Conservation (phyloP, 53 echinoderm and acorn worm species). For the Antedon mediterranea region DNA sequence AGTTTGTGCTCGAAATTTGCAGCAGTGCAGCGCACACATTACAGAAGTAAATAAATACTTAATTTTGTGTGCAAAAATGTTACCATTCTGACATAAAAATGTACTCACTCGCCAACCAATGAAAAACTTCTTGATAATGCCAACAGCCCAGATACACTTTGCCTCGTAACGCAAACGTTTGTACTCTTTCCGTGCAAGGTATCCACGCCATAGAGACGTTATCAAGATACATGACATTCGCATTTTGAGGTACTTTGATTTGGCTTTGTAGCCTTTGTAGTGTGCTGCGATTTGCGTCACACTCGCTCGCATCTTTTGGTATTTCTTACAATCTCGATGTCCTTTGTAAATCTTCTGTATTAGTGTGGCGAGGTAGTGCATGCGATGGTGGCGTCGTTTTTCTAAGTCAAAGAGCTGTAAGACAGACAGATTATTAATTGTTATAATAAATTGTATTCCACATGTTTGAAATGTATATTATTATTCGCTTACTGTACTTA, state of each 20-base stretch:
- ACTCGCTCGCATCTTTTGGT: constrained; percentile 52
- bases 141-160: constrained; percentile 71
- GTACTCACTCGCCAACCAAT: constrained; percentile 70
- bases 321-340: constrained; percentile 34
- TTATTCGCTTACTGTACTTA: no score
- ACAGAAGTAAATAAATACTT: no score
- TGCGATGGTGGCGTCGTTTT: constrained; percentile 54
- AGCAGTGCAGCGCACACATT: no score
- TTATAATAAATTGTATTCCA: no score
- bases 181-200: constrained; percentile 55
- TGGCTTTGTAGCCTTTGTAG: constrained; percentile 54
- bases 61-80: no score
- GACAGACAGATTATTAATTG: no score
- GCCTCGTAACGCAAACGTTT: constrained; percentile 48
- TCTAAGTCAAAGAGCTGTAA: constrained; percentile 83
- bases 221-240: constrained; percentile 47
- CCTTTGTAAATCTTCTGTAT: constrained; percentile 72
- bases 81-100: no score
- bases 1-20: no score
- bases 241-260: constrained; percentile 39
- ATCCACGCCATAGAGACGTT: constrained; percentile 60
- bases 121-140: constrained; percentile 72
- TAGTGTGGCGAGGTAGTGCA: constrained; percentile 69
- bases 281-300: constrained; percentile 65
- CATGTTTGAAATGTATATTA: no score